These are phyloP conservation scores for Montipora cactus DNA, from an alignment of 64 coral and sea anemone species.

Conservation along the genomic window DNA sequence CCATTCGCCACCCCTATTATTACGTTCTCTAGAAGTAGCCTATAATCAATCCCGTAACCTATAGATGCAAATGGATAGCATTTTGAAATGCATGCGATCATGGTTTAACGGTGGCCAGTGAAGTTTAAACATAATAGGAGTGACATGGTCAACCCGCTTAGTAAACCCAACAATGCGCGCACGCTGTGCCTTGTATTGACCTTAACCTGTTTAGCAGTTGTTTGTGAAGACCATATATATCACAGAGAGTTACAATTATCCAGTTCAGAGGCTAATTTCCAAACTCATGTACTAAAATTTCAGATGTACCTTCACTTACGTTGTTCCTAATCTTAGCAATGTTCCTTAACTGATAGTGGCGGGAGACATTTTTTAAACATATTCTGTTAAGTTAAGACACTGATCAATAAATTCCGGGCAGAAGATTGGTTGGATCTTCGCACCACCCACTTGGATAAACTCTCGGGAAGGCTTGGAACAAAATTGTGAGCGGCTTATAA, in stretches of 20 bases:
- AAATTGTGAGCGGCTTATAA: too few species aligned
- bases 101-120: not conserved
- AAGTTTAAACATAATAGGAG: slow-evolving; percentile 9
- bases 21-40: too few species aligned
- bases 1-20: too few species aligned
- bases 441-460: too few species aligned
- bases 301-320: not conserved
- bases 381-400: too few species aligned
- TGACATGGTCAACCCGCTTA: not conserved
- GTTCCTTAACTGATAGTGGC: not conserved
- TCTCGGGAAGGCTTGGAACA: too few species aligned
- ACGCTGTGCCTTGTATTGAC: not conserved
- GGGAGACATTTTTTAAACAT: not conserved
- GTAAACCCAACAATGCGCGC: not conserved
- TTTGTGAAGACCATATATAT: not conserved
- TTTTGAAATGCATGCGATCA: not conserved
- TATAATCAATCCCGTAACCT: too few species aligned
- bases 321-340: not conserved
- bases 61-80: too few species aligned
- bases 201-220: not conserved
- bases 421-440: too few species aligned
- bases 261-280: not conserved
- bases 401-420: too few species aligned
- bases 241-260: not conserved
- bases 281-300: slow-evolving; percentile 10